These are phyloP conservation scores for Spodoptera littoralis DNA, from an alignment of 2,888 invertebrate species.

Conservation along the genomic window DNA sequence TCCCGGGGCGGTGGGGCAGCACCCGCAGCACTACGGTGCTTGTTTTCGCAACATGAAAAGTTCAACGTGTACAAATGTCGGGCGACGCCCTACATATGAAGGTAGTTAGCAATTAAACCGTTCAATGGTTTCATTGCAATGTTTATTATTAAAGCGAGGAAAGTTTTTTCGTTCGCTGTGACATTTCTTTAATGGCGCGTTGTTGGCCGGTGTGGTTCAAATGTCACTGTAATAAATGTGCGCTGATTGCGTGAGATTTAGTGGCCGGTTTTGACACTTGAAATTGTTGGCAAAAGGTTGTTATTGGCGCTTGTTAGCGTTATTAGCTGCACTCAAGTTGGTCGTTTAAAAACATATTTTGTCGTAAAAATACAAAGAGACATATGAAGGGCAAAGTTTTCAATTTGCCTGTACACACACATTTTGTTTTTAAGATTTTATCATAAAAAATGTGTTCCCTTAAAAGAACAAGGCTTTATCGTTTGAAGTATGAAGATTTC, in stretches of 20 bases:
- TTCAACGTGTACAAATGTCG: conserved; percentile 67
- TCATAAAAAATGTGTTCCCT: too few species aligned
- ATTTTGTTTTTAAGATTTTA: too few species aligned
- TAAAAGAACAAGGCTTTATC: too few species aligned
- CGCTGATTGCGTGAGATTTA: conserved; percentile 32
- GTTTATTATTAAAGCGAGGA: conserved; percentile 30
- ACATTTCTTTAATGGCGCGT: conserved; percentile 49
- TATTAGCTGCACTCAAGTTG: conserved; percentile 12
- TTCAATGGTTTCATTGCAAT: conserved; percentile 42
- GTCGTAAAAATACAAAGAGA: too few species aligned
- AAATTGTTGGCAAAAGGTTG: conserved; percentile 7
- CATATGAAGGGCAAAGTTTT: too few species aligned
- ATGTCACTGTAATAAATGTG: conserved; percentile 46
- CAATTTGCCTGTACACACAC: too few species aligned
- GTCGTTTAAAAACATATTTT: background rate
- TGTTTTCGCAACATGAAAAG: conserved; percentile 62
- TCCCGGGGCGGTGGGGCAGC: conserved; percentile 21
- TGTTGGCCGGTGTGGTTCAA: conserved; percentile 36
- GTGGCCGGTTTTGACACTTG: conserved; percentile 10
- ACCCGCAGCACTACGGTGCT: conserved; percentile 36
- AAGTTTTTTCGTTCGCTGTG: conserved; percentile 41
- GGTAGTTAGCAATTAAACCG: conserved; percentile 57
- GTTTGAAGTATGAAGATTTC: too few species aligned
- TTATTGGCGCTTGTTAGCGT: conserved; percentile 13
- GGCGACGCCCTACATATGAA: conserved; percentile 62